Evolutionary conservation across 2,113 vertebrate genomes (phyloP), one percentile per base, ranked within the genome.

Genomic region (Coturnix japonica): DNA sequence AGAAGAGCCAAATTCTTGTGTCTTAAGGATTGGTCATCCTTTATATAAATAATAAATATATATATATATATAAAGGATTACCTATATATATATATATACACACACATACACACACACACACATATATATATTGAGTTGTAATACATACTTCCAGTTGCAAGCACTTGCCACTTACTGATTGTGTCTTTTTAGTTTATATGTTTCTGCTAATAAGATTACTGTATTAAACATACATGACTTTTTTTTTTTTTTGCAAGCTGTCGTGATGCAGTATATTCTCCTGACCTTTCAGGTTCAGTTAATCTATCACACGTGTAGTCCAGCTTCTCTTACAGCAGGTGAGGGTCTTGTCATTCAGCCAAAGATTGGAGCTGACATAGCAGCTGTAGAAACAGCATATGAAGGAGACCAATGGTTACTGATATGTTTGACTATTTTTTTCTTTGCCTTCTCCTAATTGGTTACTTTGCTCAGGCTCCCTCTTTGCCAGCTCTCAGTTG

Each of bases 351-450:
- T 75, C 39, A 5, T 43, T 74, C 78, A 79, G 22, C 49, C 81
- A 56, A 60, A 85, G 47, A 41, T 21, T 23, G 51, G 60, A 92
- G 79, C 84, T 78, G 80, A 79, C 67, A 83, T 64, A 89, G 84
- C 91, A 96, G 84, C 91, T 81, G 92, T 35, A 81, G 69, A 67
- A 89, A 64, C 64, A 72, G 46, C 46, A 16, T 47, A 51, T 0
- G 85, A 64, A 85, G 82, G 47, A 80, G 75, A 39, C 59, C 13
- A 79, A 47, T 43, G 63, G 71, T 56, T 81, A 59, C 78, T 77
- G 81, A 31, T 94, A 82, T 81, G 92, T 95, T 71, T 44, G 31
- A 60, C 67, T 75, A 53, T 37, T 3, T 86, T 86, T 86, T 92
- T 33, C 73, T 35, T 11, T 93, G 59, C 56, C 70, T 80, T 91